A percentile compares a stretch with the other conserved stretches of the same genome.
These are phyloP conservation scores for Eristalis tenax DNA, from an alignment of 2,888 invertebrate genomes.

Conservation along the genomic window DNA sequence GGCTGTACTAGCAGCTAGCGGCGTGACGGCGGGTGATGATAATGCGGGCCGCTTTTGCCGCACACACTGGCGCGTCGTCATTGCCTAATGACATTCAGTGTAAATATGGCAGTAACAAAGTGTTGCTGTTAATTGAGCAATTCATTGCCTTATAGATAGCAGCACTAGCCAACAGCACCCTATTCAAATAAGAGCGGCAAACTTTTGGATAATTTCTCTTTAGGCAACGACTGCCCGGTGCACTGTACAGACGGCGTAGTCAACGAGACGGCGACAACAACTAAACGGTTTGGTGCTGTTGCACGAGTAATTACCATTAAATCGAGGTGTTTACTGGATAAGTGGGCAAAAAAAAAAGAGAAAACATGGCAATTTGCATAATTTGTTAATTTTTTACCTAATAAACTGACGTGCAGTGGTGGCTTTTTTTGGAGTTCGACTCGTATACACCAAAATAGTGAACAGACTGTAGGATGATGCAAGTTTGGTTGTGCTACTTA, in stretches of 20 bases:
- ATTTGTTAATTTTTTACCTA: constrained; percentile 47
- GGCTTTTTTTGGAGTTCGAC: neutral
- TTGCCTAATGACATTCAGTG: constrained; percentile 57
- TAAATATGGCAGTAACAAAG: constrained; percentile 66
- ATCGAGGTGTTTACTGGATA: constrained; percentile 60
- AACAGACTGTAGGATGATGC: neutral
- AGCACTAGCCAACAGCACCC: constrained; percentile 1
- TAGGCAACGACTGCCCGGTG: neutral
- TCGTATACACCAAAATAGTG: neutral
- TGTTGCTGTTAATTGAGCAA: constrained; percentile 70
- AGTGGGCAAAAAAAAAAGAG: constrained; percentile 36
- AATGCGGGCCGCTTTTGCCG: neutral
- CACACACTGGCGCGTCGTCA: constrained; percentile 12
- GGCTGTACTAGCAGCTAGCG: too few species aligned
- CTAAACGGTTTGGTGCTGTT: constrained; percentile 27
- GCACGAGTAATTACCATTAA: constrained; percentile 52
- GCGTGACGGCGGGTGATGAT: neutral
- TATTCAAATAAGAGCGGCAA: neutral
- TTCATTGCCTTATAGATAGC: constrained; percentile 51
- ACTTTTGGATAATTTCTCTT: neutral
- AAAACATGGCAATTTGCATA: constrained; percentile 32
- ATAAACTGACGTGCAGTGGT: constrained; percentile 27
- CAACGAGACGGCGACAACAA: constrained; percentile 11
- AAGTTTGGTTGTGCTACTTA: neutral
- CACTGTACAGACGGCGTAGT: neutral